A percentile compares a stretch with the other conserved stretches of the same genome.
Evolutionary conservation across 1,140 invertebrate genomes (phyloP).

Genomic region (Drosophila azteca): DNA sequence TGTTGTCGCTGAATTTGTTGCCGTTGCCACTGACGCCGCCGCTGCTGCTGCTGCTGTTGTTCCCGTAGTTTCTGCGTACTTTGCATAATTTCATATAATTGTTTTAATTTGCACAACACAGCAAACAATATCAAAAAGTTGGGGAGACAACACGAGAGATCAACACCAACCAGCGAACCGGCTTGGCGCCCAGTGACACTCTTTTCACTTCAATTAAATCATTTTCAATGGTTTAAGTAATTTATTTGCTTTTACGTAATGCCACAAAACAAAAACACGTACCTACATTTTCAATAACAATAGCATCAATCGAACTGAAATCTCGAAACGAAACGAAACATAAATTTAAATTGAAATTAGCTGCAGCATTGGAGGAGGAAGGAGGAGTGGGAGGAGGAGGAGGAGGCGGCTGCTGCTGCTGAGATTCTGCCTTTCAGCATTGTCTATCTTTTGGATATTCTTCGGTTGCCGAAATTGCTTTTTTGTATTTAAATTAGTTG

Average conservation of each 20-base stretch:
- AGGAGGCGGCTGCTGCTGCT: not conserved
- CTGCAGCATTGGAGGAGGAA: conserved; percentile 14
- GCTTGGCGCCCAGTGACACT: conserved; percentile 55
- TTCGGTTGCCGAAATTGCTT: conserved; percentile 54
- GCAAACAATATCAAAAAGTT: conserved; percentile 66
- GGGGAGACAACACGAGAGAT: conserved; percentile 29
- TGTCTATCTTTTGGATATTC: conserved; percentile 47
- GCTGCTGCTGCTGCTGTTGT: conserved; percentile 40
- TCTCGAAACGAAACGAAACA: conserved; percentile 59
- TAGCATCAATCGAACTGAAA: conserved; percentile 56
- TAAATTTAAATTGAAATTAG: conserved; percentile 69
- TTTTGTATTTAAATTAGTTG: conserved; percentile 77
- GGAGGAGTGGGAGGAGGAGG: not conserved
- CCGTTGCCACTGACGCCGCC: not conserved
- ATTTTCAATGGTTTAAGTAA: conserved; percentile 63
- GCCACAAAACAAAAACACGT: not conserved
- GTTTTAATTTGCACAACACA: conserved; percentile 73
- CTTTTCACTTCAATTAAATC: conserved; percentile 58
- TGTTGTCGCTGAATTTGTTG: conserved; percentile 23
- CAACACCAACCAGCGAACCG: conserved; percentile 22
- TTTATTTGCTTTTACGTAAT: conserved; percentile 34
- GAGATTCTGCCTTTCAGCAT: conserved; percentile 60
- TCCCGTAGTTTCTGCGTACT: conserved; percentile 65
- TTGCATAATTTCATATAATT: conserved; percentile 79
- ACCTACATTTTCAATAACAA: conserved; percentile 65